Percentiles rank a stretch among this genome's conserved stretches.
Conservation (phyloP, 92 coral and sea anemone genomes). For the Epizoanthus stellaris region DNA sequence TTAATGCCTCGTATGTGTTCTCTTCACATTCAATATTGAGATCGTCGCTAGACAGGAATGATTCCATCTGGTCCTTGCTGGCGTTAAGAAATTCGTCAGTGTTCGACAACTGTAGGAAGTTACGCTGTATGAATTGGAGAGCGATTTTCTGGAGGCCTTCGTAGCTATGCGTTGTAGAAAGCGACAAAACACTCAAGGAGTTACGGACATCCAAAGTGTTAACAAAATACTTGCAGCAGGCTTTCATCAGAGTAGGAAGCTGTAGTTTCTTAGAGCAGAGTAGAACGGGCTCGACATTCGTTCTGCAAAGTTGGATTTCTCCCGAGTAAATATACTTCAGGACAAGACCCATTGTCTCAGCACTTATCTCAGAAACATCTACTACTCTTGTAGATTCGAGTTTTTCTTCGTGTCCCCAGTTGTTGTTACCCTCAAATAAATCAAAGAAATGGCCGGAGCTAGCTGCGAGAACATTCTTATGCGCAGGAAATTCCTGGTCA, state of each 20-base stretch:
- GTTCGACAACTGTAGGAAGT: conserved; percentile 19
- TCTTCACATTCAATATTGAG: conserved; percentile 30
- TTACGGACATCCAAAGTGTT: conserved; percentile 25
- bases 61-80: neutral
- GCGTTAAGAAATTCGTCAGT: conserved; percentile 19
- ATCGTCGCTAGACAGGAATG: conserved; percentile 19
- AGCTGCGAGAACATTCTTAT: conserved; percentile 30
- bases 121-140: conserved; percentile 10
- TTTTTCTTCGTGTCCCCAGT: conserved; percentile 35
- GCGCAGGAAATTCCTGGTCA: conserved; percentile 3
- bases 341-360: neutral
- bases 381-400: conserved; percentile 12
- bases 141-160: conserved; percentile 23
- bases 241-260: conserved; percentile 22
- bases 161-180: conserved; percentile 27
- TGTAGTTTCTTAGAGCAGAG: conserved; percentile 23
- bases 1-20: conserved; percentile 7
- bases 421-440: conserved; percentile 22
- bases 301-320: conserved; percentile 12
- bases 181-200: conserved; percentile 25
- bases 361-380: neutral
- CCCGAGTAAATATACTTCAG: conserved; percentile 36
- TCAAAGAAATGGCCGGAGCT: conserved; percentile 20
- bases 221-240: conserved; percentile 30
- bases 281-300: conserved; percentile 25